A percentile compares a stretch with the other conserved stretches of the same genome.
Evolutionary conservation across 1,140 invertebrate species (phyloP).

Genomic region (Caenorhabditis brenneri): DNA sequence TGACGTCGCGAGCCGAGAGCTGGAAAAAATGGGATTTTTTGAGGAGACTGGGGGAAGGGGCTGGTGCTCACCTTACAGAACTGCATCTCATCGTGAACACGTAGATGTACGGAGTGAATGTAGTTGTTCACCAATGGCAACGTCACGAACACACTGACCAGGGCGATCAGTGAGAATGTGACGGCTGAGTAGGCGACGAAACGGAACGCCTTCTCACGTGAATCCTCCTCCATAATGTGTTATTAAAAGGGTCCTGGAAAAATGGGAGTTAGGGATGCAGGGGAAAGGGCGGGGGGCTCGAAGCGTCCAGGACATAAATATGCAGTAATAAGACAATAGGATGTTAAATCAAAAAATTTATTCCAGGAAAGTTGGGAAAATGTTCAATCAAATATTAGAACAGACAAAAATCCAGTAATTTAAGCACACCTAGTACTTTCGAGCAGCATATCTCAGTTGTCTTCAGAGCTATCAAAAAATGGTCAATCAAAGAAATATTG

Average conservation of each 20-base stretch:
- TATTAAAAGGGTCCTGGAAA: neutral
- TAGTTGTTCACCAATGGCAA: conserved; percentile 71
- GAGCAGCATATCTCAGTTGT: too few relatives aligned
- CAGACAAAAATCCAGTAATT: too few relatives aligned
- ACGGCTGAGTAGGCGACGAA: conserved; percentile 59
- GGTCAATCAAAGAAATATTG: too few relatives aligned
- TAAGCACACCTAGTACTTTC: too few relatives aligned
- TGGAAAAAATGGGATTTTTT: conserved; percentile 47
- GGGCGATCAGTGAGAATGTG: conserved; percentile 65
- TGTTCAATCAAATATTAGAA: too few relatives aligned
- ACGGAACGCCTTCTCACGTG: conserved; percentile 63
- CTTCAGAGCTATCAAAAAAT: too few relatives aligned
- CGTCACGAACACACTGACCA: conserved; percentile 69
- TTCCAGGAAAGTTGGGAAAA: too few relatives aligned
- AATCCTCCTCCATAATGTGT: conserved; percentile 44
- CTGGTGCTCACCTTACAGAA: conserved; percentile 66
- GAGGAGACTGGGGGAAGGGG: too few relatives aligned
- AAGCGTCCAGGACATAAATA: too few relatives aligned
- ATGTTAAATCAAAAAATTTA: too few relatives aligned
- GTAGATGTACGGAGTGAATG: conserved; percentile 66
- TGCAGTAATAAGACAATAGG: too few relatives aligned
- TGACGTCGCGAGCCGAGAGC: conserved; percentile 70
- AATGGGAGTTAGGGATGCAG: neutral
- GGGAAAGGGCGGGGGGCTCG: too few relatives aligned
- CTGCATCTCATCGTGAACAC: conserved; percentile 70